phyloP scores from a whole-genome alignment of 2,888 invertebrate species.

The Rotaria socialis region DNA sequence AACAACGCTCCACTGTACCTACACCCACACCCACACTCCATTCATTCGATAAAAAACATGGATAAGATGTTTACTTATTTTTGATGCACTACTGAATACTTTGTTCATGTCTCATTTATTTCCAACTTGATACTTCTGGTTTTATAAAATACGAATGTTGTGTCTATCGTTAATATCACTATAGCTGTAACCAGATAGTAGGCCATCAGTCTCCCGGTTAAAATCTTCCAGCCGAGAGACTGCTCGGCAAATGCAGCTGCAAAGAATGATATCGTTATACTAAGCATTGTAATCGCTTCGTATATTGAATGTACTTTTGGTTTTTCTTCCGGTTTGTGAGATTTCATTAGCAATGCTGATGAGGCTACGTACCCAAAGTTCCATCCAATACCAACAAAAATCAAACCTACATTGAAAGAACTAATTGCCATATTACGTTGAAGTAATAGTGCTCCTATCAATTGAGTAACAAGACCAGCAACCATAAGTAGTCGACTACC shows the following conservation, averaged over 20 bases:
- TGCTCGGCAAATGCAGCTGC: background rate
- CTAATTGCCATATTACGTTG: background rate
- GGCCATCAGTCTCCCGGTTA: background rate
- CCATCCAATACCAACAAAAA: background rate
- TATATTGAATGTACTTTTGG: background rate
- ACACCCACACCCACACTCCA: no score
- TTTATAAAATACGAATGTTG: slow-evolving; percentile 18
- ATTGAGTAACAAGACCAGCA: background rate
- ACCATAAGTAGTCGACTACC: background rate
- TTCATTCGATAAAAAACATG: no score
- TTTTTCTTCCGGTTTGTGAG: background rate
- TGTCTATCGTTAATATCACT: background rate
- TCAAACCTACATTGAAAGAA: background rate
- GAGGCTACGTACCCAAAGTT: background rate
- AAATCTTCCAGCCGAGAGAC: background rate
- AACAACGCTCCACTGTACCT: no score
- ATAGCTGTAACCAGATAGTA: background rate
- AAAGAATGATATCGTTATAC: background rate
- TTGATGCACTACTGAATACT: no score
- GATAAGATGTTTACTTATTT: no score
- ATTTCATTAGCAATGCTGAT: background rate
- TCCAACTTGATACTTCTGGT: background rate
- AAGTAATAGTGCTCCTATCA: background rate
- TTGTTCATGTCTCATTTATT: background rate
- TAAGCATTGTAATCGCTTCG: background rate